phyloP scores from a whole-genome alignment of 2,113 vertebrate species.

The Reinhardtius hippoglossoides region DNA sequence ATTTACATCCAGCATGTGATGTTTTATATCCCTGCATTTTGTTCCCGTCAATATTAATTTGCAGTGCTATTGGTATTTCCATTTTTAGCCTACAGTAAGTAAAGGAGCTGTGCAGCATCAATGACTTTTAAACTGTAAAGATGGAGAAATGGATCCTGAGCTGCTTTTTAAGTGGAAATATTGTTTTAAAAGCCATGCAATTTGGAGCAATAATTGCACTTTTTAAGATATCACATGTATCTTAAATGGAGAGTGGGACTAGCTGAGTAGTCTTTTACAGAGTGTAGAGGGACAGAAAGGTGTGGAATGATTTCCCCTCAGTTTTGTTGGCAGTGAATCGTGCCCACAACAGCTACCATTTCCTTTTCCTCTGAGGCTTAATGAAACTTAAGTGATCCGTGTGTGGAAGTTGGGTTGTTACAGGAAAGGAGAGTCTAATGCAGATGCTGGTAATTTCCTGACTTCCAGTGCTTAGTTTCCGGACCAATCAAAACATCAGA shows the following conservation, averaged over 20 bases:
- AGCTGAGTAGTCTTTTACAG: too few species aligned
- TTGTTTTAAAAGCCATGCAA: neutral
- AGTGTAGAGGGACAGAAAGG: neutral
- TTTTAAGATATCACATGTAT: neutral
- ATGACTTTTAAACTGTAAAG: neutral
- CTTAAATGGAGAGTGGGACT: neutral
- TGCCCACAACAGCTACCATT: conserved; percentile 18
- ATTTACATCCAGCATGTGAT: conserved; percentile 15
- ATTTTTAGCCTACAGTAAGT: conserved; percentile 1
- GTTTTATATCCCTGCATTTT: conserved; percentile 14
- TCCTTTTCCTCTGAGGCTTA: conserved; percentile 24
- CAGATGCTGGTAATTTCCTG: conserved; percentile 15
- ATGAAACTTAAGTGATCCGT: conserved; percentile 11
- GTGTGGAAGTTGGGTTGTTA: neutral
- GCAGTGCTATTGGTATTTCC: neutral
- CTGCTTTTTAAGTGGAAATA: neutral
- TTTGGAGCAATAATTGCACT: neutral
- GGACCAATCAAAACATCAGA: conserved; percentile 37
- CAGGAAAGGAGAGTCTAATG: conserved; percentile 5
- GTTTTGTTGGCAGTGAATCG: conserved; percentile 18
- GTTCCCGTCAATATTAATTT: conserved; percentile 22
- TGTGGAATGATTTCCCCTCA: conserved; percentile 19
- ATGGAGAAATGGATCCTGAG: neutral
- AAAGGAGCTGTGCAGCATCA: neutral
- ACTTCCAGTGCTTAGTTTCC: conserved; percentile 34